Base-by-base conservation (phyloP, 2,888 invertebrate species). In the Acrobasis repandana region DNA sequence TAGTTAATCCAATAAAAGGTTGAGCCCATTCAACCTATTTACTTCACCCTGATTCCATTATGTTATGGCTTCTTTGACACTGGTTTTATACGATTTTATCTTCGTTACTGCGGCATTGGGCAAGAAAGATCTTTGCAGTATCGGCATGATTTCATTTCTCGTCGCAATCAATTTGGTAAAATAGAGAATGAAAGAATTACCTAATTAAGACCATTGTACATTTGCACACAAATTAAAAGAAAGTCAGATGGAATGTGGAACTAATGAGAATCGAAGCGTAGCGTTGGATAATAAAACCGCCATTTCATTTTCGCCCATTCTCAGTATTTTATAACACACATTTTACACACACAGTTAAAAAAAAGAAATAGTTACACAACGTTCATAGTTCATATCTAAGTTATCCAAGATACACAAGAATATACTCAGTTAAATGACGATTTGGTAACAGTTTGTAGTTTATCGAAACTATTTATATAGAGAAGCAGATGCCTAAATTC, bases 1-100 rank as follows among this genome's bases (percentile, higher is more conserved):
- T 67, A 69, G 61, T 64, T 88, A 88, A 90, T 88, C 86, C 77
- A 90, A 89, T 90, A 86, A 78, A 77, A 72, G 73, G 68, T 64
- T 80, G 75, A 77, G 76, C 77, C 73, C 69, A 76, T 76, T 76
- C 77, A 74, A 77, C 74, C 76, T 78, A 77, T 79, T 76, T 79
- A 71, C 75, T 67, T 65, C 70, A 72, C 72, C 74, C 73, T 73
- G 77, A 78, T 76, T 76, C 71, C 65, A 63, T 71, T 67, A 68
- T 82, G 51, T 46, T 56, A 81, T 43, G 86, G 88, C 82, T 89
- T 89, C 88, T 20, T 68, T 69, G 70, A 76, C 75, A 68, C 72
- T 75, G 76, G 74, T 79, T 79, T 76, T 67, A 71, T 70, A 60
- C 58, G 65, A 67, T 68, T 66, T 63, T 65, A 62, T 65, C 54